Percentiles rank a stretch among this genome's conserved stretches.
Evolutionary conservation across 2,113 vertebrate genomes (phyloP).

Genomic region (Ornithorhynchus anatinus): DNA sequence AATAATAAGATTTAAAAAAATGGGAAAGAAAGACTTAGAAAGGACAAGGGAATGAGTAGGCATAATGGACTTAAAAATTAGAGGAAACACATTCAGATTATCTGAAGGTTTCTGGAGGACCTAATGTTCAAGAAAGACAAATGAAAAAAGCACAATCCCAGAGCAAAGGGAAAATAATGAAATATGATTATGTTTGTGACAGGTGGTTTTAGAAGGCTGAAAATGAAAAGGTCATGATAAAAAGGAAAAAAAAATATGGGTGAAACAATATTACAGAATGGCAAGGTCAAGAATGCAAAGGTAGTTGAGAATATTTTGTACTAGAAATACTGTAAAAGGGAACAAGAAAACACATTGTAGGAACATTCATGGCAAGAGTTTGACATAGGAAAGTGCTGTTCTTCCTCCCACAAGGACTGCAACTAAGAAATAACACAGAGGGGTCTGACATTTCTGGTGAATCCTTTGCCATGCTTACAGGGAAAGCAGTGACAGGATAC

Average conservation of each 20-base stretch:
- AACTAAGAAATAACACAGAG: neutral
- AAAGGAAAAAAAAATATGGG: conserved; percentile 5
- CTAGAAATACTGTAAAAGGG: neutral
- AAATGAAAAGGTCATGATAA: conserved; percentile 20
- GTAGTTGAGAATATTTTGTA: neutral
- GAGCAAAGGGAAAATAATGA: conserved; percentile 31
- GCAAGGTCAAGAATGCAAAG: neutral
- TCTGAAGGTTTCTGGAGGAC: conserved; percentile 25
- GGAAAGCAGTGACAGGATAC: no score
- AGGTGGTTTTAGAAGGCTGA: conserved; percentile 10
- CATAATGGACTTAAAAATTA: conserved; percentile 36
- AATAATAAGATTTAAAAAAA: conserved; percentile 25
- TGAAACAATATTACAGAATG: neutral
- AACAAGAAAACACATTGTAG: neutral
- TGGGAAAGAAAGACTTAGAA: neutral
- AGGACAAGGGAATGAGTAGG: neutral
- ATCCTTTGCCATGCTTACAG: neutral
- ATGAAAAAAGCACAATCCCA: conserved; percentile 21
- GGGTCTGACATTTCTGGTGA: neutral
- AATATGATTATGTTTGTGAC: conserved; percentile 34
- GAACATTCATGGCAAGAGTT: neutral
- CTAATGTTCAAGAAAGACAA: conserved; percentile 41
- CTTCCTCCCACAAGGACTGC: neutral
- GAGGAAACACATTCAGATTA: neutral
- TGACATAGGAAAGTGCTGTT: neutral